Evolutionary conservation across 2,797 vertebrate species (phyloP).

Genomic region (Mionectes olivaceus): DNA sequence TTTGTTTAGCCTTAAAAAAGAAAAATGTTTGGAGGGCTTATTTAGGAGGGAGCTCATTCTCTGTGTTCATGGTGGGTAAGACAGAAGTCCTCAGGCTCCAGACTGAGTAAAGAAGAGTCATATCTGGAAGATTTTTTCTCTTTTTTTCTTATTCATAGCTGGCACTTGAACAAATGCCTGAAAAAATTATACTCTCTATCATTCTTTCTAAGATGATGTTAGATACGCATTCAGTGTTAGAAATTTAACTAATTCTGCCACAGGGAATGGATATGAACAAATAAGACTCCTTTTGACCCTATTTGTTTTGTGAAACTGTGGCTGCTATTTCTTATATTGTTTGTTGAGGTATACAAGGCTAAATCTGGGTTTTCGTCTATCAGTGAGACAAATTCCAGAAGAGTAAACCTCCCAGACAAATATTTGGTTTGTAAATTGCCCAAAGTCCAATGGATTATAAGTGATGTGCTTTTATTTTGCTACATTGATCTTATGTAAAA

Average conservation of each 20-base stretch:
- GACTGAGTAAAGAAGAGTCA: neutral
- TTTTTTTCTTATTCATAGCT: neutral
- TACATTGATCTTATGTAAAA: neutral
- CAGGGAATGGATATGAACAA: neutral
- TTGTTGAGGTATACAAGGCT: neutral
- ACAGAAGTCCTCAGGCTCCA: neutral
- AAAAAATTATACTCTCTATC: neutral
- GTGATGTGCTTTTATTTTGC: neutral
- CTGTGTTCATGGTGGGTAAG: neutral
- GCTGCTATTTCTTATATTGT: neutral
- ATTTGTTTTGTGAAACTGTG: neutral
- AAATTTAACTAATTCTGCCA: neutral
- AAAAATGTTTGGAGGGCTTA: neutral
- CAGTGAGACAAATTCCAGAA: neutral
- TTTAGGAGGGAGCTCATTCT: neutral
- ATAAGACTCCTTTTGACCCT: neutral
- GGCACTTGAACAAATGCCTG: neutral
- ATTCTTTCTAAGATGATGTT: neutral
- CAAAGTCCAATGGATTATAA: neutral
- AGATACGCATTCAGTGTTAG: neutral
- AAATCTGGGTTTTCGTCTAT: neutral
- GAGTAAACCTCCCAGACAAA: rapidly evolving
- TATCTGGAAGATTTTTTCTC: neutral
- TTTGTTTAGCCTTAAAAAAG: neutral
- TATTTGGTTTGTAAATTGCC: neutral